Percentiles rank a stretch among this genome's conserved stretches.
These are phyloP conservation scores for Luscinia megarhynchos DNA, from an alignment of 2,797 vertebrate genomes.

Conservation along the genomic window DNA sequence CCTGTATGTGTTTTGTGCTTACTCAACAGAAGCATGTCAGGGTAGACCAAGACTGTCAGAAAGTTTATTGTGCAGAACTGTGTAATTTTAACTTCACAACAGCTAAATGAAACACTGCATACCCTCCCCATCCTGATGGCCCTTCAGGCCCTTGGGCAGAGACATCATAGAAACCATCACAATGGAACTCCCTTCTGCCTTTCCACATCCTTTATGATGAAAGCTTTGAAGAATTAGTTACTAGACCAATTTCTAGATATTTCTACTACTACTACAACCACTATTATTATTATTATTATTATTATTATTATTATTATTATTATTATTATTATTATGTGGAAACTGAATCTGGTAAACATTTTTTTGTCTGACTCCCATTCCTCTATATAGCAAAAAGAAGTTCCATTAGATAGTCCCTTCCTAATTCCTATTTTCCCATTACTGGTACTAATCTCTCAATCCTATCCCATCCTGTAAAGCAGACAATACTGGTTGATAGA, in stretches of 20 bases:
- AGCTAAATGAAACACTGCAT: not conserved
- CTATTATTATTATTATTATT: not conserved
- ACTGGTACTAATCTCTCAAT: not conserved
- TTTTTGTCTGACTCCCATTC: not conserved
- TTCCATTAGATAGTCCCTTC: not conserved
- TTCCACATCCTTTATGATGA: not conserved
- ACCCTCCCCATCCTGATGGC: not conserved
- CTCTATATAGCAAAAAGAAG: not conserved
- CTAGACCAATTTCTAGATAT: not conserved
- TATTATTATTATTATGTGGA: not conserved
- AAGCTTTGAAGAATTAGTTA: not conserved
- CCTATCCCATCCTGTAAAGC: not conserved
- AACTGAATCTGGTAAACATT: not conserved
- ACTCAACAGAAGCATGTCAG: not conserved
- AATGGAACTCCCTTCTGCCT: not conserved
- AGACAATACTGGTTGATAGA: not conserved
- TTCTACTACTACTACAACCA: not conserved
- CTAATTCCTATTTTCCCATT: not conserved
- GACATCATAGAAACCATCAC: fast-evolving
- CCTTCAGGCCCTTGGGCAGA: not conserved
- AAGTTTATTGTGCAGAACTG: not conserved
- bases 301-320: not conserved
- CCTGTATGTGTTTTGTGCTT: not conserved
- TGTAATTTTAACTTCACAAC: not conserved
- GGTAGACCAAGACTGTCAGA: not conserved